These are phyloP conservation scores for Invenusta paracnida DNA, from an alignment of 2,888 invertebrate genomes.

Conservation along the genomic window DNA sequence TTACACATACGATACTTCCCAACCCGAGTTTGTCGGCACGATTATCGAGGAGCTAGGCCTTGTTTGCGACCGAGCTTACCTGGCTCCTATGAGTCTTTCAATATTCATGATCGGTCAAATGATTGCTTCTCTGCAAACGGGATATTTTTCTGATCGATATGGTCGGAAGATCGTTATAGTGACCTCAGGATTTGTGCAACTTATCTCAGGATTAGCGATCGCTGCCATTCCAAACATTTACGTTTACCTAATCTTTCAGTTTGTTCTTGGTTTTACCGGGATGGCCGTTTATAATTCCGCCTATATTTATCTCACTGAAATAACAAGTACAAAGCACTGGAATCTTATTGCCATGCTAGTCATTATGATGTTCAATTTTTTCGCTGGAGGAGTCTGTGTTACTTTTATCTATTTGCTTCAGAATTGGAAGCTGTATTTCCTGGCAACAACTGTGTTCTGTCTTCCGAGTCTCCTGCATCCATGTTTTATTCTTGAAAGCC, in stretches of 20 bases:
- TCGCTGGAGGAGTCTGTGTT: too few relatives aligned
- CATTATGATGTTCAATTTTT: too few relatives aligned
- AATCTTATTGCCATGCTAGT: too few relatives aligned
- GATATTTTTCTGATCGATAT: background rate
- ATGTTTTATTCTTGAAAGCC: background rate
- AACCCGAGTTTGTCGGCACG: background rate
- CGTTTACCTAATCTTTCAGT: background rate
- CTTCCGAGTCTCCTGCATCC: background rate
- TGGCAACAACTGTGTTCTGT: background rate
- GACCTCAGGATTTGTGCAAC: background rate
- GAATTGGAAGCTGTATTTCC: background rate
- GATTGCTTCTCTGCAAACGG: background rate
- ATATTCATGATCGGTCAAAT: background rate
- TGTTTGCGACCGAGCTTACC: background rate
- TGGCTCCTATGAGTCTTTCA: background rate
- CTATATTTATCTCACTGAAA: background rate
- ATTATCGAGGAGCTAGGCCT: background rate
- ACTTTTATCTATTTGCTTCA: background rate
- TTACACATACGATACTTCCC: background rate
- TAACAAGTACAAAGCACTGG: background rate
- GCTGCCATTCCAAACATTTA: background rate
- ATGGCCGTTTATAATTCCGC: background rate
- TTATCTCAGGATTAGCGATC: background rate
- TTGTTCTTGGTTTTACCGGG: background rate
- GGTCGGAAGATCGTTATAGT: background rate